Base-by-base conservation (phyloP, 2,888 invertebrate species). In the Eristalis intricaria region DNA sequence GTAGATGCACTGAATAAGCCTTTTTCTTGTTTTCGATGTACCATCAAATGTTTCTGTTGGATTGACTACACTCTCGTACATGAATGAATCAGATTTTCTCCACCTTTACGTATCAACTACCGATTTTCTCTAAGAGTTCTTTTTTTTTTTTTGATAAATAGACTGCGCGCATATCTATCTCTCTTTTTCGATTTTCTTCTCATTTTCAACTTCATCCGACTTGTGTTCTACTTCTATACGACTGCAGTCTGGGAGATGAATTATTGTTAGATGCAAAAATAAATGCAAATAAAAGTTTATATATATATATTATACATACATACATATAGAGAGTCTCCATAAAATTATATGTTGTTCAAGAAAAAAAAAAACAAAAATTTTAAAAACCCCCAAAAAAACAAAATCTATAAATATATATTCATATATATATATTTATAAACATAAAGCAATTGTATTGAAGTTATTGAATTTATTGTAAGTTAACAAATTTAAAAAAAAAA, bases 301-400 rank as follows among this genome's bases (percentile, higher is more conserved):
- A 60, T 60, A 26, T 60, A 69, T 74, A 78, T 75, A 65, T 66
- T 60, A 60, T 60, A 69, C 70, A 78, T 75, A 69, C 70, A 78
- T 75, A 65, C 61, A 69, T 63, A 78, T 70, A 71, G 70, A 85
- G 64, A 77, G 66, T 79, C 77, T 86, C 78, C 80, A 88, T 70
- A 74, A 80, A 87, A 82, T 78, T 87, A 89, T 89, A 82, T 80
- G 85, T 89, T 89, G 82, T 88, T 89, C 75, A 78, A 81, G 60
- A 77, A 84, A 78, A 63, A 38, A 74, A 64, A 79, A 81, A 75
- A 65, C 43, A 82, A 64, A 71, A 69, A 76, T 15, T 43, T 43
- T 43, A 5, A 43, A 43, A 43, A 43, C 15, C 43, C 43, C 43
- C 3, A 65, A 81, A 81, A 68, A 75, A 60, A 64, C 61, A 23